Evolutionary conservation across 1,140 invertebrate genomes (phyloP).

Genomic region (Pectinophora gossypiella): DNA sequence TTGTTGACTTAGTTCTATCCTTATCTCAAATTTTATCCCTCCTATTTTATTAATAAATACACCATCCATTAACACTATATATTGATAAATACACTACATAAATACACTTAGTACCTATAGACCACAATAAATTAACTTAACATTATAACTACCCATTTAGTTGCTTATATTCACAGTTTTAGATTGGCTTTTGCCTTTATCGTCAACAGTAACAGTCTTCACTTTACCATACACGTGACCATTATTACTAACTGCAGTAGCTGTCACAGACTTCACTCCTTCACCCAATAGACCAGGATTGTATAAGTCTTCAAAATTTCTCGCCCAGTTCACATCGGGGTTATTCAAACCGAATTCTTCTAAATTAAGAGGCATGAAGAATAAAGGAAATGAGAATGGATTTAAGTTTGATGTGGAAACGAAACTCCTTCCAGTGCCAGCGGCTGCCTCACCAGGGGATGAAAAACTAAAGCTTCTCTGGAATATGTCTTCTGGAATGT

Average conservation of each 20-base stretch:
- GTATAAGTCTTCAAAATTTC: conserved; percentile 25
- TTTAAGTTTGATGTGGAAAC: conserved; percentile 13
- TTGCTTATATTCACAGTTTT: too few relatives aligned
- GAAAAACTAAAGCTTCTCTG: conserved; percentile 17
- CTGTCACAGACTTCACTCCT: conserved; percentile 18
- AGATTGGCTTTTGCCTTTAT: conserved; percentile 11
- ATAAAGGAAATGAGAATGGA: conserved; percentile 20
- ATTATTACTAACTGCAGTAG: conserved; percentile 29
- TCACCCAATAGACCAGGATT: conserved; percentile 21
- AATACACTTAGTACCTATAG: too few relatives aligned
- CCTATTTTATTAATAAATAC: too few relatives aligned
- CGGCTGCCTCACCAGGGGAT: conserved; percentile 10
- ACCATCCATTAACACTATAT: too few relatives aligned
- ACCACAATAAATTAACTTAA: too few relatives aligned
- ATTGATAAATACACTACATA: too few relatives aligned
- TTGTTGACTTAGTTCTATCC: too few relatives aligned
- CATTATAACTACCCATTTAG: too few relatives aligned
- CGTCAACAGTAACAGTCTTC: conserved; percentile 26
- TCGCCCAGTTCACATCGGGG: conserved; percentile 17
- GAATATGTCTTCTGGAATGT: not conserved
- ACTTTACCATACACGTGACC: conserved; percentile 38
- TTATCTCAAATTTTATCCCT: too few relatives aligned
- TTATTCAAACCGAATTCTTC: conserved; percentile 15
- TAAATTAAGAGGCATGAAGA: conserved; percentile 19
- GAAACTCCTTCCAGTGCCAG: conserved; percentile 19